Evolutionary conservation across 2,113 vertebrate genomes (phyloP).

Genomic region (Corythoichthys haematopterus): DNA sequence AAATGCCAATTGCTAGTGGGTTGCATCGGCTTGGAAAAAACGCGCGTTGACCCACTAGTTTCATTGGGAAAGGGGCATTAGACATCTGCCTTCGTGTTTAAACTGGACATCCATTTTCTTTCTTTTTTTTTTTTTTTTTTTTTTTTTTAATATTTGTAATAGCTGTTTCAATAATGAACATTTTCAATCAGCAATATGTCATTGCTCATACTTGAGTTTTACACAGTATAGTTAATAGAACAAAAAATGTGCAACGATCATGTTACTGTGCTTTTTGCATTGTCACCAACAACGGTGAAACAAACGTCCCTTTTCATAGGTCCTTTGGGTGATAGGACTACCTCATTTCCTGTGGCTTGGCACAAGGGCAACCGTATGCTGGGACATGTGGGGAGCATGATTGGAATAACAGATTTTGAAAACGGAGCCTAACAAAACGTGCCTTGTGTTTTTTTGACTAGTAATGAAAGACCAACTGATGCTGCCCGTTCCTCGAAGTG

Average conservation of each 20-base stretch:
- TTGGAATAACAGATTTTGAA: constrained; percentile 69
- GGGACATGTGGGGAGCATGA: constrained; percentile 67
- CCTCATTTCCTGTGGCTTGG: constrained; percentile 74
- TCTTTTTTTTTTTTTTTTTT: too few relatives aligned
- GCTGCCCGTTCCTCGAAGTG: constrained; percentile 19
- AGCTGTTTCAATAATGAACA: neutral
- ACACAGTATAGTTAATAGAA: constrained; percentile 5
- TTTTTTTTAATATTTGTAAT: too few relatives aligned
- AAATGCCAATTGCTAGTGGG: too few relatives aligned
- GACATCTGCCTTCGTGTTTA: neutral
- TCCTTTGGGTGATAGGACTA: constrained; percentile 64
- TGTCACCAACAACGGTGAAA: constrained; percentile 70
- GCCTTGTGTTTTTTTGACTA: constrained; percentile 37
- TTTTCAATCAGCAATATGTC: neutral
- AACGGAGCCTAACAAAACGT: constrained; percentile 60
- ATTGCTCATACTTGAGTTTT: constrained; percentile 3
- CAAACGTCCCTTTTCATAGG: constrained; percentile 71
- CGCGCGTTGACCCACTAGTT: too few relatives aligned
- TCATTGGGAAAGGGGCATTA: neutral
- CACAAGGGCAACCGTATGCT: constrained; percentile 55
- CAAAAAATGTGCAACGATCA: constrained; percentile 11
- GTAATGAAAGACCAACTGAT: constrained; percentile 31
- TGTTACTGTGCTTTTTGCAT: constrained; percentile 30
- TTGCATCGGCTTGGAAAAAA: too few relatives aligned
- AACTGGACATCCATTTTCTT: neutral